These are phyloP conservation scores for Carassius carassius DNA, from an alignment of 2,113 vertebrate genomes.

Conservation along the genomic window DNA sequence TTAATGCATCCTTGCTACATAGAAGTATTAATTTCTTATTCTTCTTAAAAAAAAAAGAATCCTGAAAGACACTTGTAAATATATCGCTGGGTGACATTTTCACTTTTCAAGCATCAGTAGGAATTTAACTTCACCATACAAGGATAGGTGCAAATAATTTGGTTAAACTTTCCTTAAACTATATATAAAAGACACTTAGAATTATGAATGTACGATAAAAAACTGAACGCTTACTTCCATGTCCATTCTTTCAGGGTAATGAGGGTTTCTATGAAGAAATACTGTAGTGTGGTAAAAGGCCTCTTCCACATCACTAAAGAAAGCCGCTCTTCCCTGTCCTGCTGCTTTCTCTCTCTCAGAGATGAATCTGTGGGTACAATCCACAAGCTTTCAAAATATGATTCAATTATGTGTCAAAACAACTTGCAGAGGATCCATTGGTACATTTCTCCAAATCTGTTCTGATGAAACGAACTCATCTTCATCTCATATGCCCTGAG, in stretches of 20 bases:
- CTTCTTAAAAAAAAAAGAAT: too few species aligned
- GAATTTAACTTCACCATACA: neutral
- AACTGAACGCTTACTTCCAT: constrained; percentile 82
- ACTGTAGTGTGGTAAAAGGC: constrained; percentile 89
- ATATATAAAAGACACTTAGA: neutral
- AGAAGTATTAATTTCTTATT: too few species aligned
- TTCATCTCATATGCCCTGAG: too few species aligned
- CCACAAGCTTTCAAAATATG: neutral
- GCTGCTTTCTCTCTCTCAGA: constrained; percentile 80
- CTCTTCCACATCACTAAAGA: constrained; percentile 91
- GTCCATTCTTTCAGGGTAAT: constrained; percentile 92
- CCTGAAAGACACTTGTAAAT: too few species aligned
- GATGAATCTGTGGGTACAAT: constrained; percentile 69
- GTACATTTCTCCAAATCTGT: too few species aligned
- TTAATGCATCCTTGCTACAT: neutral
- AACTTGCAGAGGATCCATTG: neutral
- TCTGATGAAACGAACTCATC: too few species aligned
- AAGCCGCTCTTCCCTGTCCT: constrained; percentile 87
- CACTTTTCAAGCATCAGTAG: neutral
- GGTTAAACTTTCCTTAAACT: neutral
- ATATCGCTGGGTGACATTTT: too few species aligned
- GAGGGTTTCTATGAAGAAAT: constrained; percentile 91
- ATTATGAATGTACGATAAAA: neutral
- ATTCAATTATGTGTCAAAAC: neutral
- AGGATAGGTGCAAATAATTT: neutral